These are phyloP conservation scores for Pardalotus punctatus DNA, from an alignment of 2,113 vertebrate genomes.

Conservation along the genomic window DNA sequence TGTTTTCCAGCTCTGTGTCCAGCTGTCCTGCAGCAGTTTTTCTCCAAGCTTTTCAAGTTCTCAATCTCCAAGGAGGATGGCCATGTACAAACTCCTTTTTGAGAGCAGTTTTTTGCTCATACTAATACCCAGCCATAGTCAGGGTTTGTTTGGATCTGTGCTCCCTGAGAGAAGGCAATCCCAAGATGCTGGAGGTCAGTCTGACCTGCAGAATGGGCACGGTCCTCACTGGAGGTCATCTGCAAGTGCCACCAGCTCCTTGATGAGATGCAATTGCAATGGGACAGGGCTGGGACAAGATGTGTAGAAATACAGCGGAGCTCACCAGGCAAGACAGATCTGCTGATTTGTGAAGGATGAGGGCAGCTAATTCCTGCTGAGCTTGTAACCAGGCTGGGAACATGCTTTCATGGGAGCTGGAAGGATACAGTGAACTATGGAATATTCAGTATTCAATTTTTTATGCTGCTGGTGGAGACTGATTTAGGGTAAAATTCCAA, in stretches of 20 bases:
- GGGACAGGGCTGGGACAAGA: neutral
- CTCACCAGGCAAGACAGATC: neutral
- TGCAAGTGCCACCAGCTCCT: neutral
- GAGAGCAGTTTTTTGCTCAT: neutral
- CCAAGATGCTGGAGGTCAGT: fast-evolving
- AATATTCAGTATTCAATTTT: neutral
- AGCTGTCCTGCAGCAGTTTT: neutral
- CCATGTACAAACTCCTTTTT: neutral
- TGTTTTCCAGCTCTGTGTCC: fast-evolving
- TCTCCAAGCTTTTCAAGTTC: neutral
- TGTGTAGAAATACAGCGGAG: neutral
- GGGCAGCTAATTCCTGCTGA: neutral
- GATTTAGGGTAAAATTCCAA: neutral
- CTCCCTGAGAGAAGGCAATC: neutral
- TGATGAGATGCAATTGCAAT: neutral
- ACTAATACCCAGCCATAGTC: neutral
- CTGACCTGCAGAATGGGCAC: neutral
- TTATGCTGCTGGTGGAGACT: neutral
- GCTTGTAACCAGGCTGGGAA: neutral
- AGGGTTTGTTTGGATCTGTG: neutral
- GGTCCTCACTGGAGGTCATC: neutral
- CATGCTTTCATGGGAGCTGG: neutral
- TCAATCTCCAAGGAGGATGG: neutral
- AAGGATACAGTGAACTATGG: neutral
- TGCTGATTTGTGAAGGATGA: neutral